Conservation (phyloP, 1,140 invertebrate species). For the Diabrotica undecimpunctata region DNA sequence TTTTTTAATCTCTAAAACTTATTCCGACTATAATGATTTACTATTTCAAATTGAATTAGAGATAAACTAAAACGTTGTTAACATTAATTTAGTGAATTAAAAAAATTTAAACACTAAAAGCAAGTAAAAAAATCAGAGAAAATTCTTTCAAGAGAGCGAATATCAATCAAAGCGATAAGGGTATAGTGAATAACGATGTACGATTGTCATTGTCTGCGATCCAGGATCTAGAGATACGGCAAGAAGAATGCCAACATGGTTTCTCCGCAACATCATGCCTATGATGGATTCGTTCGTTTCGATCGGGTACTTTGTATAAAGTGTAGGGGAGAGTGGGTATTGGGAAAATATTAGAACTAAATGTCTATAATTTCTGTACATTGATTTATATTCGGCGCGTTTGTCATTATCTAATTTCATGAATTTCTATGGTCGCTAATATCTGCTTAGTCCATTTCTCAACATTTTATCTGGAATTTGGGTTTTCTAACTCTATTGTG, state of each 20-base stretch:
- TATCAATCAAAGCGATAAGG: slow-evolving; percentile 12
- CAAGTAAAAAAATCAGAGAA: not conserved
- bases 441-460: too few relatives aligned
- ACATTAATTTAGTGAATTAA: too few relatives aligned
- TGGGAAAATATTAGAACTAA: not conserved
- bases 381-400: not conserved
- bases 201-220: slow-evolving; percentile 16
- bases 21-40: too few relatives aligned
- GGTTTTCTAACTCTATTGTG: too few relatives aligned
- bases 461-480: too few relatives aligned
- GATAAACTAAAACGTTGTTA: too few relatives aligned
- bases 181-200: slow-evolving; percentile 13
- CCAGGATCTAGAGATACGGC: slow-evolving; percentile 10
- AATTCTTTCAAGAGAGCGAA: not conserved
- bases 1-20: too few relatives aligned
- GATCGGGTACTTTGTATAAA: slow-evolving; percentile 4
- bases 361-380: not conserved
- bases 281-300: slow-evolving; percentile 6
- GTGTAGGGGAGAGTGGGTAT: too few relatives aligned
- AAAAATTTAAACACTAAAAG: not conserved
- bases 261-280: slow-evolving; percentile 3
- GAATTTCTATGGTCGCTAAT: too few relatives aligned
- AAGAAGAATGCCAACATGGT: slow-evolving; percentile 13
- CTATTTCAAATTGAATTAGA: too few relatives aligned
- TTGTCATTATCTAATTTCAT: too few relatives aligned